Evolutionary conservation across 2,113 vertebrate species (phyloP).

Genomic region (Casuarius casuarius): DNA sequence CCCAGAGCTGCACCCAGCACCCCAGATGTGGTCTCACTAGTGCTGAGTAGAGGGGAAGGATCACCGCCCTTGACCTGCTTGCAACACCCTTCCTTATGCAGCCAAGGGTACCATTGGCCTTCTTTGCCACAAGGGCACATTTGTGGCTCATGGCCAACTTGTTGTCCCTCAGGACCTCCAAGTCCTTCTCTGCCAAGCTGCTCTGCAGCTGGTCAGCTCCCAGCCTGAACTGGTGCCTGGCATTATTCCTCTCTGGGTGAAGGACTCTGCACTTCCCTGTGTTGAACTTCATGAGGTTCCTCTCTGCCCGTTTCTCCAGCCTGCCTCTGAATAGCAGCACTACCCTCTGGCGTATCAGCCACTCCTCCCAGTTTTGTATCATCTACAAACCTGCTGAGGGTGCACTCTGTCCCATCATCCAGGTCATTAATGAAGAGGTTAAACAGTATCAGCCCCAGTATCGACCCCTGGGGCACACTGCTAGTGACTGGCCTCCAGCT

Average conservation of each 20-base stretch:
- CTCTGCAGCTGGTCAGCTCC: no score
- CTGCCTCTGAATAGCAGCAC: not conserved
- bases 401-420: not conserved
- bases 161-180: not conserved
- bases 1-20: no score
- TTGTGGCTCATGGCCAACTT: not conserved
- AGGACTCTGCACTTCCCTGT: not conserved
- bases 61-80: not conserved
- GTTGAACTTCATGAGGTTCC: not conserved
- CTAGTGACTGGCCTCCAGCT: not conserved
- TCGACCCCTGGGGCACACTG: not conserved
- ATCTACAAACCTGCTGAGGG: not conserved
- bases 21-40: not conserved
- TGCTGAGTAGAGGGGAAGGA: not conserved
- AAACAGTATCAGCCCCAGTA: not conserved
- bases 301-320: not conserved
- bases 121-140: not conserved
- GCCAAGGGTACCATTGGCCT: not conserved
- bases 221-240: no score
- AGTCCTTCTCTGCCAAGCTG: not conserved
- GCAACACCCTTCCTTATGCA: not conserved
- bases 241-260: no score
- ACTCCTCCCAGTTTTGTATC: not conserved
- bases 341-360: not conserved
- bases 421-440: not conserved